Conservation (phyloP, 2,797 vertebrate genomes). For the Neosilurus hyrtlii region DNA sequence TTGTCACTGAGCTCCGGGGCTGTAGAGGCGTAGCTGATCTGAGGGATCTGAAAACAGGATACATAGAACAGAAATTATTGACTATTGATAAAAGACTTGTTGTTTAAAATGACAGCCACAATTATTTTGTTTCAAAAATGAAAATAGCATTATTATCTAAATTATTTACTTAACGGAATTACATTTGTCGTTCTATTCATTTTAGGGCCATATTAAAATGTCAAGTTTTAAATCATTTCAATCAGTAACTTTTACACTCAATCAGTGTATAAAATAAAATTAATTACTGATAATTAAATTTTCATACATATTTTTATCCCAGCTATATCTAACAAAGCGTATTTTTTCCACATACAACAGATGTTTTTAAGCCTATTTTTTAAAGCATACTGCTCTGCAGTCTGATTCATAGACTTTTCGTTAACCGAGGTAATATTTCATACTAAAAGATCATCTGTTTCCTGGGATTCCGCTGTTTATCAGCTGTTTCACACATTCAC, state of each 20-base stretch:
- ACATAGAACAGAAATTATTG: not conserved
- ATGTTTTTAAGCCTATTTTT: not conserved
- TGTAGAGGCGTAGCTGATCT: conserved; percentile 91
- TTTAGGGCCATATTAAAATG: not conserved
- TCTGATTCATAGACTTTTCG: not conserved
- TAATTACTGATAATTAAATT: not conserved
- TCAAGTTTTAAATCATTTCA: not conserved
- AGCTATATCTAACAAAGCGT: not conserved
- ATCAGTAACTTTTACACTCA: not conserved
- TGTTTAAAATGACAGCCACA: not conserved
- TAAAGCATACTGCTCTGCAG: not conserved
- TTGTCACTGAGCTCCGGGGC: conserved; percentile 89
- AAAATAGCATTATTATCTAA: not conserved
- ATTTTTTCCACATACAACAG: not conserved
- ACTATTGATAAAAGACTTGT: no score
- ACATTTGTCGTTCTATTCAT: not conserved
- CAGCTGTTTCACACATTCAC: not conserved
- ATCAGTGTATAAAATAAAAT: not conserved
- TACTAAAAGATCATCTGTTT: conserved; percentile 8
- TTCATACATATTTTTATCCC: not conserved
- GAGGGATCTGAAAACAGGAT: conserved; percentile 78
- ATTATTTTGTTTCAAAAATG: not conserved
- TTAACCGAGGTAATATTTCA: conserved; percentile 7
- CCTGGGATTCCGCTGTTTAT: conserved; percentile 1
- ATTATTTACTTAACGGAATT: not conserved